Percentiles rank a stretch among this genome's conserved stretches.
These are phyloP conservation scores for Smittia sp. DNA, from an alignment of 2,888 invertebrate species.

Conservation along the genomic window DNA sequence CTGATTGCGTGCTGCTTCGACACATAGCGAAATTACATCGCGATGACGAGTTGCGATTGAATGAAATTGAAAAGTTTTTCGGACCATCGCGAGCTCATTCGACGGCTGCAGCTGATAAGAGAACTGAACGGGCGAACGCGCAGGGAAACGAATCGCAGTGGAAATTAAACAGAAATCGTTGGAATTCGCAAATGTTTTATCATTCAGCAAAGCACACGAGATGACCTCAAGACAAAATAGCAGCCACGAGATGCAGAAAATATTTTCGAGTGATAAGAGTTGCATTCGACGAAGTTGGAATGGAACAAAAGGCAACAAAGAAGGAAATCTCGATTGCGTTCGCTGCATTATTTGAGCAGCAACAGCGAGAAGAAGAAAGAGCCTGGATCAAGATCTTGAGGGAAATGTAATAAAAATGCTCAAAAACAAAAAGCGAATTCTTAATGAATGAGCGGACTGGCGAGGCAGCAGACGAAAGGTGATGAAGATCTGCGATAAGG, in stretches of 20 bases:
- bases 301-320: conserved; percentile 13
- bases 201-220: conserved; percentile 27
- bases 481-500: conserved; percentile 29
- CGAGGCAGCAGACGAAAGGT: conserved; percentile 24
- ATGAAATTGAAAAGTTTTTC: no score
- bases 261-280: conserved; percentile 23
- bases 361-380: neutral
- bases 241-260: conserved; percentile 22
- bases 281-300: conserved; percentile 17
- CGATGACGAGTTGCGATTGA: no score
- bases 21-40: no score
- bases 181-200: conserved; percentile 15
- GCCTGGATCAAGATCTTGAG: neutral
- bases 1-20: neutral
- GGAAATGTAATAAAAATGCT: conserved; percentile 34
- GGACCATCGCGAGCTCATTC: neutral
- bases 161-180: conserved; percentile 21
- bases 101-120: conserved; percentile 10
- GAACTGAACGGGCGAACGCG: conserved; percentile 17
- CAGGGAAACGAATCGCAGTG: conserved; percentile 14
- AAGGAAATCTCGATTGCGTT: conserved; percentile 21
- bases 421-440: conserved; percentile 35
- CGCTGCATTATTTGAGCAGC: neutral
- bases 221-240: conserved; percentile 38
- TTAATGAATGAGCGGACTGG: conserved; percentile 30